phyloP scores from a whole-genome alignment of 2,113 vertebrate genomes.

The western clawed frog (Xenopus tropicalis) region UCB_Xtro_10.0 CM004448.2:6572501-6573000 shows the following conservation, averaged over 20 bases:
- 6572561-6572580: too few relatives aligned
- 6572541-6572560: too few relatives aligned
- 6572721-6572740: not conserved
- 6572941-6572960: slow-evolving; percentile 29
- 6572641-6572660: slow-evolving; percentile 12
- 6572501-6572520: too few relatives aligned
- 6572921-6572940: slow-evolving; percentile 29
- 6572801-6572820: too few relatives aligned
- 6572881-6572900: slow-evolving; percentile 23
- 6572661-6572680: slow-evolving; percentile 13
- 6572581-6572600: too few relatives aligned
- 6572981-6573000: not conserved
- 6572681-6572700: slow-evolving; percentile 36
- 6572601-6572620: not conserved
- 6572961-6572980: not conserved
- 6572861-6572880: slow-evolving; percentile 1
- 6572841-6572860: not conserved
- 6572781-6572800: too few relatives aligned
- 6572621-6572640: slow-evolving; percentile 8
- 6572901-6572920: slow-evolving; percentile 27
- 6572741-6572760: not conserved
- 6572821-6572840: too few relatives aligned
- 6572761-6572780: not conserved
- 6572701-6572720: slow-evolving; percentile 19
- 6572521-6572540: too few relatives aligned